A percentile compares a stretch with the other conserved stretches of the same genome.
These are phyloP conservation scores for Nothocercus nigrocapillus DNA, from an alignment of 2,113 vertebrate genomes.

Conservation along the genomic window DNA sequence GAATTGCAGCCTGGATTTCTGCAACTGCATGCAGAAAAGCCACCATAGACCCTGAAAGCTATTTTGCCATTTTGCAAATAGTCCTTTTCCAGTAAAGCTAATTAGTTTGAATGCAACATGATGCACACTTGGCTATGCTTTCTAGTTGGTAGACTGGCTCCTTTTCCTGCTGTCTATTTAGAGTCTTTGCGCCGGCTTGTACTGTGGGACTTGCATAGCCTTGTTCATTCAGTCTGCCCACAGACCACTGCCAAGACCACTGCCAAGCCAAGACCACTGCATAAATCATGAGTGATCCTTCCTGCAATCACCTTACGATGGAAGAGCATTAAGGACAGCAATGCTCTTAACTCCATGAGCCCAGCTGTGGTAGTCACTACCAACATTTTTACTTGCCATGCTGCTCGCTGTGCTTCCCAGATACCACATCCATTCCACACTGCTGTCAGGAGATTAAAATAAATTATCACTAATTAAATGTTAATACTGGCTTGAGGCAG, in stretches of 20 bases:
- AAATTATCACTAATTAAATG: background rate
- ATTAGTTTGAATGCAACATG: background rate
- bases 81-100: background rate
- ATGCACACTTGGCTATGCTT: background rate
- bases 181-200: background rate
- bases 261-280: background rate
- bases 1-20: background rate
- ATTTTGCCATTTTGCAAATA: constrained; percentile 4
- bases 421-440: background rate
- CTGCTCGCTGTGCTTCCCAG: background rate
- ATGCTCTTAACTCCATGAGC: background rate
- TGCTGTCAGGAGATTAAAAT: background rate
- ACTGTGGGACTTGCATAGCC: accelerated
- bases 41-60: background rate
- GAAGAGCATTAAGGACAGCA: background rate
- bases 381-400: background rate
- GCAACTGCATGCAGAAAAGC: background rate
- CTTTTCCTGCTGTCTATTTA: background rate
- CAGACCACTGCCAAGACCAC: no score
- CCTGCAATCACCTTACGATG: background rate
- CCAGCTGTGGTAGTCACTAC: background rate
- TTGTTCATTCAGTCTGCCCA: background rate
- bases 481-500: background rate
- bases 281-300: background rate
- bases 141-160: background rate